Evolutionary conservation across 2,888 invertebrate genomes (phyloP).

Genomic region (Chrysolina haemoptera): DNA sequence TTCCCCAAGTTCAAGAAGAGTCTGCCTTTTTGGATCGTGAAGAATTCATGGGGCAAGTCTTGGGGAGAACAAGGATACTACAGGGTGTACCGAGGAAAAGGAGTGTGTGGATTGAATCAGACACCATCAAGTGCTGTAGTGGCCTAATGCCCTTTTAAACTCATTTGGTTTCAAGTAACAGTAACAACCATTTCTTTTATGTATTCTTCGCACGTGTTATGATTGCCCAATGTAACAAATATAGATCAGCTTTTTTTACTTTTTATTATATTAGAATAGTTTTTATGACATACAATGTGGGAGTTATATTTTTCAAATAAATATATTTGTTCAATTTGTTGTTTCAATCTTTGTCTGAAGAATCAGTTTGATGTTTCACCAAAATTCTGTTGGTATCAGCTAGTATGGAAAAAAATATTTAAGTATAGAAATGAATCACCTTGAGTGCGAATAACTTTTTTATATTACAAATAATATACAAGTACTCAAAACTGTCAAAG

Average conservation of each 20-base stretch:
- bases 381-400: too few relatives aligned
- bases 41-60: constrained; percentile 93
- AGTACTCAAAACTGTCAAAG: too few relatives aligned
- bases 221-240: background rate
- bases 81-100: constrained; percentile 93
- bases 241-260: background rate
- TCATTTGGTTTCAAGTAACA: background rate
- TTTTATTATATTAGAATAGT: background rate
- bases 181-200: background rate
- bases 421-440: background rate
- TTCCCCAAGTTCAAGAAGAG: constrained; percentile 86
- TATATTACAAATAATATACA: background rate
- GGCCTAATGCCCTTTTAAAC: constrained; percentile 51
- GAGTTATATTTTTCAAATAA: constrained; percentile 1
- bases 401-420: background rate
- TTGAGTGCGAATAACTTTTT: background rate
- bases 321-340: background rate
- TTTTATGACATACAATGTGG: background rate
- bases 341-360: background rate
- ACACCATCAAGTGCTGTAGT: constrained; percentile 91
- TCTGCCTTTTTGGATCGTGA: constrained; percentile 92
- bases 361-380: background rate
- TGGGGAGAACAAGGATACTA: constrained; percentile 98
- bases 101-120: constrained; percentile 93
- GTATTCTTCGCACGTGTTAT: background rate